These are phyloP conservation scores for Poeciliopsis retropinna DNA, from an alignment of 2,113 vertebrate species.

Conservation along the genomic window DNA sequence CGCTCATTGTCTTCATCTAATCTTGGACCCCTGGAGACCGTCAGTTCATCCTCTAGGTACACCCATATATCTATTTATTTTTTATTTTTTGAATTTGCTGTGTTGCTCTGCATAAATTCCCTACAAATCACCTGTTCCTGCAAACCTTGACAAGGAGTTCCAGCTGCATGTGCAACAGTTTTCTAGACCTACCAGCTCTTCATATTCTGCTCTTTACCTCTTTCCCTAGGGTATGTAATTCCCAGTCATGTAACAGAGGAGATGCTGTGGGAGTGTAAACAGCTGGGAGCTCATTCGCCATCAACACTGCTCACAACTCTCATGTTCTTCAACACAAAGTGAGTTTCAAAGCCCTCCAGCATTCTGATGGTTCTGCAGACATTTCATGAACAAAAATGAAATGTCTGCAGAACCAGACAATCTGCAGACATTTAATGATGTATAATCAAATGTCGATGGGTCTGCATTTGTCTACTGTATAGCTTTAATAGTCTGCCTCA, in stretches of 20 bases:
- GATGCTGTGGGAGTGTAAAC: slow-evolving; percentile 99
- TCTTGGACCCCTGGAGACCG: slow-evolving; percentile 92
- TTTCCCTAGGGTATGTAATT: slow-evolving; percentile 89
- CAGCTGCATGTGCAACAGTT: neutral
- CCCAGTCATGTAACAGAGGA: slow-evolving; percentile 99
- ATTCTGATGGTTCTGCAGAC: neutral
- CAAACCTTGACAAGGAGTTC: neutral
- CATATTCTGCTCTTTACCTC: slow-evolving; percentile 3
- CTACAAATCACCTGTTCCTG: neutral
- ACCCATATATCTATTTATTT: slow-evolving; percentile 16
- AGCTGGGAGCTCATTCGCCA: slow-evolving; percentile 97
- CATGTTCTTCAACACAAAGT: slow-evolving; percentile 99
- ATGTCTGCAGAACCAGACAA: no score
- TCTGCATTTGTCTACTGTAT: no score
- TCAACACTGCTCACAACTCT: slow-evolving; percentile 96
- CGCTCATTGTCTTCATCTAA: slow-evolving; percentile 93
- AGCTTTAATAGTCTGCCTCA: neutral
- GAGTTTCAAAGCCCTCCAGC: slow-evolving; percentile 67
- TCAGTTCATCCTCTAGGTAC: slow-evolving; percentile 93
- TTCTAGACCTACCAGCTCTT: neutral
- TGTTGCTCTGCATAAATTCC: neutral
- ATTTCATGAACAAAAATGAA: neutral
- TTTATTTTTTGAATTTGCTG: neutral
- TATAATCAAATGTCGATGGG: neutral
- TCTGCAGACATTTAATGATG: neutral